Conservation (phyloP, 2,888 invertebrate species). For the Anodontia alba region DNA sequence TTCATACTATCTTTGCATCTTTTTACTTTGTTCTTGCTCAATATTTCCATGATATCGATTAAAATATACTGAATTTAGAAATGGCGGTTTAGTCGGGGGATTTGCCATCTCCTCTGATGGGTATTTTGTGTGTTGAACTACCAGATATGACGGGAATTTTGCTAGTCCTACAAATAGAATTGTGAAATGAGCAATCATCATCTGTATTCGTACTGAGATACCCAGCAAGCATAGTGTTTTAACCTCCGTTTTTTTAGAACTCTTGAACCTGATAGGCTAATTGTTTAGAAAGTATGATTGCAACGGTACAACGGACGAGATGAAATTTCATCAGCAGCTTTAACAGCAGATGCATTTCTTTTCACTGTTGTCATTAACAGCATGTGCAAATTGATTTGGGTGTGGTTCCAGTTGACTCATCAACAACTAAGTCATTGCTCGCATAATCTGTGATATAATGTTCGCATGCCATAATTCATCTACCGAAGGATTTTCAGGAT, state of each 20-base stretch:
- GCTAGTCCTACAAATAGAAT: conserved; percentile 22
- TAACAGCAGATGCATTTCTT: conserved; percentile 50
- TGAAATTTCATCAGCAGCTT: conserved; percentile 52
- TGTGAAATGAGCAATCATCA: conserved; percentile 19
- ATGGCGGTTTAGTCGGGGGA: too few species aligned
- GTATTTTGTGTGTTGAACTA: too few species aligned
- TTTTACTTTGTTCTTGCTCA: too few species aligned
- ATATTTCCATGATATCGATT: too few species aligned
- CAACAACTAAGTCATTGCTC: not conserved
- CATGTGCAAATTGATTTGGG: conserved; percentile 38
- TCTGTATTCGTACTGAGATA: conserved; percentile 4
- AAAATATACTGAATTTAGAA: too few species aligned
- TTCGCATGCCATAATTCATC: conserved; percentile 51
- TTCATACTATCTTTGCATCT: too few species aligned
- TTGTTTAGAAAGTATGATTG: conserved; percentile 46
- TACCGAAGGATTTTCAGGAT: conserved; percentile 17
- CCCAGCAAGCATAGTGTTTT: conserved; percentile 33
- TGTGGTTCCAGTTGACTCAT: conserved; percentile 9
- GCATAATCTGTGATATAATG: not conserved
- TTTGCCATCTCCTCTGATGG: too few species aligned
- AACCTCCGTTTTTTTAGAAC: conserved; percentile 28
- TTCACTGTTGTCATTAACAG: conserved; percentile 52
- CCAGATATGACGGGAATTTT: conserved; percentile 26
- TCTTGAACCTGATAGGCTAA: conserved; percentile 48
- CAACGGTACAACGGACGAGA: conserved; percentile 34